Conservation (phyloP, 2,113 vertebrate species). For the Pteruthius melanotis region DNA sequence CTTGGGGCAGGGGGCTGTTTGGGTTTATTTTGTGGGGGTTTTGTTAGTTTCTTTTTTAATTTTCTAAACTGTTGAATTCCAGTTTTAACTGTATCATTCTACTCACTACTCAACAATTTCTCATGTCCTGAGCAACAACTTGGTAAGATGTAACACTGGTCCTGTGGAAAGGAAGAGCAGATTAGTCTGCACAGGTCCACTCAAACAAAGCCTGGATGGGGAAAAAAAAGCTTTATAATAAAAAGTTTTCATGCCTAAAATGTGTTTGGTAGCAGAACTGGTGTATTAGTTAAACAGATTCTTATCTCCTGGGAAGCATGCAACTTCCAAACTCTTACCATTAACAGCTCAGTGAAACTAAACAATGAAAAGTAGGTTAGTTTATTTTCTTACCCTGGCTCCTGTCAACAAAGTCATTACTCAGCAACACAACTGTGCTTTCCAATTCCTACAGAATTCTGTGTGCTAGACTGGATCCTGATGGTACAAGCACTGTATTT, state of each 20-base stretch:
- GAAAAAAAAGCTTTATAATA: neutral
- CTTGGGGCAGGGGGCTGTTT: neutral
- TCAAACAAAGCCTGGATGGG: neutral
- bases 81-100: neutral
- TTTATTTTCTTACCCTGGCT: neutral
- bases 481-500: neutral
- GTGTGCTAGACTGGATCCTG: neutral
- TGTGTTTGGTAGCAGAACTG: neutral
- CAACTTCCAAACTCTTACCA: neutral
- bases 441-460: fast-evolving
- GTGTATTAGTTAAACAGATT: neutral
- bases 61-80: neutral
- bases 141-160: neutral
- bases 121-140: neutral
- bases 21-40: neutral
- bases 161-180: fast-evolving
- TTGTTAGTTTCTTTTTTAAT: neutral
- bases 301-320: neutral
- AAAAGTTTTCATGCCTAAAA: neutral
- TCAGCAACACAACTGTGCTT: neutral
- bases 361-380: neutral
- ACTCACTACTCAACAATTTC: neutral
- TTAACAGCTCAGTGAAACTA: neutral
- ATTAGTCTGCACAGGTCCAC: neutral
- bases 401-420: neutral